Evolutionary conservation across 2,113 vertebrate species (phyloP), one percentile per base, ranked within the genome.

Genomic region (Hucho hucho): DNA sequence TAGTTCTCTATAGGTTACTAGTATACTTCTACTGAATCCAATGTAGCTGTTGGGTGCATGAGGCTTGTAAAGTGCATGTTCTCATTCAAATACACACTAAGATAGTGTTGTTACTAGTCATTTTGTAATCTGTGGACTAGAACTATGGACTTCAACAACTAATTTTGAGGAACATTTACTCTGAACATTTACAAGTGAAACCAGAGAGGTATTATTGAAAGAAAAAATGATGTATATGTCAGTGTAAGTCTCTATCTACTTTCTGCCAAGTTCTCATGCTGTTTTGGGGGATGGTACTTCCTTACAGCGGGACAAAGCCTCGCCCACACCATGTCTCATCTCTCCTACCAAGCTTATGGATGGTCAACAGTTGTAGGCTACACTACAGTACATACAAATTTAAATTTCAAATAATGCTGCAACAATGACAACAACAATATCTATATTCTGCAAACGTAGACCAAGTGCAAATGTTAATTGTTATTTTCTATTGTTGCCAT

Each of bases 41-140:
- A 3, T 22, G n/a, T 6, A 61, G n/a, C 20, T 22, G 20, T 24
- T 71, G 82, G 77, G 71, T 77, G 76, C 82, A 82, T 73, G 83
- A 74, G 83, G 81, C 72, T 75, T 87, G 79, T 77, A 76, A 78
- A 83, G 81, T 29, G 32, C 58, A 14, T 79, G 75, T 64, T 72
- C 66, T 84, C 80, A 79, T 73, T 69, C 6, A 37, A 32, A 67
- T 2, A 67, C 16, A 67, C 70, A 69, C 64, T 80, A 78, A 70
- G n/a, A 47, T 46, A n/a, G 37, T 76, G 65, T 24, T 73, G 76
- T 83, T 74, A 71, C 67, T 78, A 76, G 76, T 78, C 14, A 72
- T 74, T 82, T 74, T 65, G 29, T 74, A 72, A 69, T 16, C 46
- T 70, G 59, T 79, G 28, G 32, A 24, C 9, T 12, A 43, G 2